A percentile compares a stretch with the other conserved stretches of the same genome.
Evolutionary conservation across 2,888 invertebrate species (phyloP).

Genomic region (Pristionchus japonicus): DNA sequence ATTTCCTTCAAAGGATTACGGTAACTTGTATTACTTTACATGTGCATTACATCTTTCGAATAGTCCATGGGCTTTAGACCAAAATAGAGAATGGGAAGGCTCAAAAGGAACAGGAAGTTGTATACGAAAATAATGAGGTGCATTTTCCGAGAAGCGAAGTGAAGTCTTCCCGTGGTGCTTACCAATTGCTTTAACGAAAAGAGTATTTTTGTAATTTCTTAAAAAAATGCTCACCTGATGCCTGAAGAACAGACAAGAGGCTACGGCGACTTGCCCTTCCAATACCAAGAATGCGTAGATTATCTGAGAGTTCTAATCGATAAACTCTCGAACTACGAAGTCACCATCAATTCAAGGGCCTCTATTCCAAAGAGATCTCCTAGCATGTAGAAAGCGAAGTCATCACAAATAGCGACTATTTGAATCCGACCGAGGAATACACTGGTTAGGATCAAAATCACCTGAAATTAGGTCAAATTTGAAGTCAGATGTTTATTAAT

Average conservation of each 20-base stretch:
- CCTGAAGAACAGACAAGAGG: neutral
- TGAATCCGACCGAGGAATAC: neutral
- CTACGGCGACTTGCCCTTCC: neutral
- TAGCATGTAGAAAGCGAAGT: neutral
- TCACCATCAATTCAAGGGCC: neutral
- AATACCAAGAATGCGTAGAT: neutral
- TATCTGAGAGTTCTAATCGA: neutral
- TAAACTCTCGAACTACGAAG: neutral
- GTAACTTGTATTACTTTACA: neutral
- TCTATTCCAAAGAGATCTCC: neutral
- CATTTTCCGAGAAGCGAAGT: neutral
- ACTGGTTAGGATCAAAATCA: neutral
- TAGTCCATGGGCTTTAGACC: neutral
- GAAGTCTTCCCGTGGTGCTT: neutral
- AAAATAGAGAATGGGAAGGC: neutral
- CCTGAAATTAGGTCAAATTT: neutral
- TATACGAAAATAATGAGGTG: neutral
- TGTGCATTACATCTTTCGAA: neutral
- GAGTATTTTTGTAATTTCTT: neutral
- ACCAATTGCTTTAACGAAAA: conserved; percentile 1
- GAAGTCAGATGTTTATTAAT: no score
- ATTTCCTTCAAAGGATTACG: neutral
- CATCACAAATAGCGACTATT: neutral
- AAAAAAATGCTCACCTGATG: neutral
- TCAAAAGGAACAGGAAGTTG: neutral